Percentiles rank a stretch among this genome's conserved stretches.
These are phyloP conservation scores for Lasioglossum lativentre DNA, from an alignment of 2,888 invertebrate species.

Conservation along the genomic window DNA sequence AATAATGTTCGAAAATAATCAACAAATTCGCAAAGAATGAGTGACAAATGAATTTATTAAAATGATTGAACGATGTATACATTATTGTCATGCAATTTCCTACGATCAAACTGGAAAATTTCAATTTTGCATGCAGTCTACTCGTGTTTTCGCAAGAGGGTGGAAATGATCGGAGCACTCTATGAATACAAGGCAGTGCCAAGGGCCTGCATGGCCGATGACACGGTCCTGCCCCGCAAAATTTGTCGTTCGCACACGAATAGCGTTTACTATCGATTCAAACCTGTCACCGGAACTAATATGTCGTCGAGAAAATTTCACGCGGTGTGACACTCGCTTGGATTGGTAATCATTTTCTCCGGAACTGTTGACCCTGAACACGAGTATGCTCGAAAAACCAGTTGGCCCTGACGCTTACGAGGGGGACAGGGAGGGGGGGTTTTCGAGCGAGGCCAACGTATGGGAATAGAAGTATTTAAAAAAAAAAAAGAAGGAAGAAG, in stretches of 20 bases:
- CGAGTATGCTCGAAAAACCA: constrained; percentile 52
- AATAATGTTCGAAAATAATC: neutral
- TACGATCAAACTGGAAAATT: neutral
- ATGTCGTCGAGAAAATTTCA: constrained; percentile 60
- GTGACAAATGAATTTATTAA: too few species aligned
- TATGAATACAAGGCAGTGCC: neutral
- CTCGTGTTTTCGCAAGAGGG: neutral
- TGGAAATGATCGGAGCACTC: neutral
- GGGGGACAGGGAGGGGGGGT: constrained; percentile 54
- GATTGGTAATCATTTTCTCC: constrained; percentile 60
- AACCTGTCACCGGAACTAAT: constrained; percentile 55
- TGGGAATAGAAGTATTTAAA: constrained; percentile 44
- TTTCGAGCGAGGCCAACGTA: constrained; percentile 65
- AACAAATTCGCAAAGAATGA: neutral
- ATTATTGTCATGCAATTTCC: neutral
- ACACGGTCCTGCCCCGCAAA: constrained; percentile 1
- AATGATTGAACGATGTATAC: too few species aligned
- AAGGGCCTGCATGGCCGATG: neutral
- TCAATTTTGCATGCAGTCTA: neutral
- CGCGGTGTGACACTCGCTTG: constrained; percentile 51
- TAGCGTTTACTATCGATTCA: constrained; percentile 35
- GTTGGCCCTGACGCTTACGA: constrained; percentile 54
- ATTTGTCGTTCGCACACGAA: constrained; percentile 30
- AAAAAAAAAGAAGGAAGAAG: constrained; percentile 58
- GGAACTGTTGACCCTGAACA: constrained; percentile 55